Evolutionary conservation across 2,888 invertebrate species (phyloP), one percentile per base, ranked within the genome.

Genomic region (Caenorhabditis parvicauda): DNA sequence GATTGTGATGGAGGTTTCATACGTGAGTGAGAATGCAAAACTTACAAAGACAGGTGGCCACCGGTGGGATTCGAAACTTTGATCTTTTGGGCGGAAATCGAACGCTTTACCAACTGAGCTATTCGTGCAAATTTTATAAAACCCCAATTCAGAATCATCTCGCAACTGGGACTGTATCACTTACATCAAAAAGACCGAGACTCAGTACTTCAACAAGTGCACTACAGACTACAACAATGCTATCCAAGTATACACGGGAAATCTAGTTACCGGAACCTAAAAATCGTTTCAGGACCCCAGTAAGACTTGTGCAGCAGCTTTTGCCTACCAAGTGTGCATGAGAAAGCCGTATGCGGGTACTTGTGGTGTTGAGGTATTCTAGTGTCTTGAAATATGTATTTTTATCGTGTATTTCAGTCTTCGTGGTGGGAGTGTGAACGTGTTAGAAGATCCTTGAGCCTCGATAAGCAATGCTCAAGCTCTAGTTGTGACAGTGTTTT

Each of bases 341-440:
- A 43, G 49, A 2, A 17, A 21, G 5, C 54, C 39, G 14, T 59
- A 39, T 41, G 12, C 27, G n/a, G 7, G 24, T 14, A 45, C 45
- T 0, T 59, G 59, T 17, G 59, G 59, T n/a, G 3, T 45, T 0
- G 59, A 59, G 24, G 49, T 47, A n/a, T 9, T 12, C 19, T 19
- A n/a, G 1, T 12, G n/a, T n/a, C 9, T 32, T 32, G 51, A 52
- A 46, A 46, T 52, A 37, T 29, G 21, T 19, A n/a, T 48, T 47
- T 3, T 4, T 21, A 43, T 22, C 2, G n/a, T 24, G 7, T n/a
- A 19, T 28, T 55, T 24, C 29, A 59, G 59, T 49, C 56, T 4
- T 63, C 67, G 1, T 67, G 67, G 67, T 67, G 67, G 67, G 38
- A 50, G 7, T 67, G 67, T 38, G 67, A 67, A 24, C 19, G 67